phyloP scores from a whole-genome alignment of 2,888 invertebrate genomes.

The Ypsolopha sequella region DNA sequence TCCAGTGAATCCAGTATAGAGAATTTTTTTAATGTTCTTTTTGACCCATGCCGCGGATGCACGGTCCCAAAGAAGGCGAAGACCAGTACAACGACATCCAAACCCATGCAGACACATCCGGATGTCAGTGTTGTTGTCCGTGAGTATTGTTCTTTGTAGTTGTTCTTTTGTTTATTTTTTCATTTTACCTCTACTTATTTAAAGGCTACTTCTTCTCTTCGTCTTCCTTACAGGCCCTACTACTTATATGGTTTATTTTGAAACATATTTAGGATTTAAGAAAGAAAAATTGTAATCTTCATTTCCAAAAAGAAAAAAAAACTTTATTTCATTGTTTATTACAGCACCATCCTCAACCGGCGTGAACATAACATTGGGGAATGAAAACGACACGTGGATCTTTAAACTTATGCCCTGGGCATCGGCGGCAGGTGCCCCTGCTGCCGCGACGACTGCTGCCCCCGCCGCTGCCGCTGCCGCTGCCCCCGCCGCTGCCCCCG shows the following conservation, averaged over 20 bases:
- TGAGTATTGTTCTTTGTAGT: slow-evolving; percentile 22
- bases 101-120: slow-evolving; percentile 8
- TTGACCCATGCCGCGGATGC: slow-evolving; percentile 17
- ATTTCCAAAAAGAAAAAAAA: too few species aligned
- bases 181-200: background rate
- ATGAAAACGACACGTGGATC: slow-evolving; percentile 13
- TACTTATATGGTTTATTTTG: too few species aligned
- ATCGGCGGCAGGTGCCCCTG: background rate
- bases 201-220: too few species aligned
- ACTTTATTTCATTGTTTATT: slow-evolving; percentile 10
- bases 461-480: slow-evolving; percentile 12
- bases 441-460: slow-evolving; percentile 4
- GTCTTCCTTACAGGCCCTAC: too few species aligned
- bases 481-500: slow-evolving; percentile 14
- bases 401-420: slow-evolving; percentile 20
- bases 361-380: slow-evolving; percentile 24
- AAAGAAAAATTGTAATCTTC: too few species aligned
- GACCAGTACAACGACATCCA: slow-evolving; percentile 7
- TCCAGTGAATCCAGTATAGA: slow-evolving; percentile 12
- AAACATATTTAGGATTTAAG: too few species aligned
- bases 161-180: background rate
- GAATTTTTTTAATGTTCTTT: slow-evolving; percentile 12
- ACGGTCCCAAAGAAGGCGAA: slow-evolving; percentile 12
- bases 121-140: slow-evolving; percentile 28
- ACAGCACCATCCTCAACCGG: slow-evolving; percentile 28